phyloP scores from a whole-genome alignment of 2,797 vertebrate genomes.

The Schizopygopsis malacanthus region DNA sequence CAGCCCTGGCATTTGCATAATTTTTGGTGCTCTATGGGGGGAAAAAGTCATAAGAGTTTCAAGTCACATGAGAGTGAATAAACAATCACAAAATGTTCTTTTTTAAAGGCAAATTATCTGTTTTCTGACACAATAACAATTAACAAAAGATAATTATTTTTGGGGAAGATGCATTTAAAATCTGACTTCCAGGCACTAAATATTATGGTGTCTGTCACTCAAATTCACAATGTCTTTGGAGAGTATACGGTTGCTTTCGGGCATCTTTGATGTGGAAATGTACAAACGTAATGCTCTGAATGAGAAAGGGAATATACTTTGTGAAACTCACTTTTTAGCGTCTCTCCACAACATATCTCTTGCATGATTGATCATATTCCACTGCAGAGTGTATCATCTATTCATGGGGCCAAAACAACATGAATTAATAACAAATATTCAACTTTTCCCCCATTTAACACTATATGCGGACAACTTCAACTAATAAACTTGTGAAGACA shows the following conservation, averaged over 20 bases:
- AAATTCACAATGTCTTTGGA: slow-evolving; percentile 20
- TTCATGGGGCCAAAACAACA: slow-evolving; percentile 57
- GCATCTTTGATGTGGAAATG: slow-evolving; percentile 59
- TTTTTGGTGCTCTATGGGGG: not conserved
- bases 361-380: slow-evolving; percentile 63
- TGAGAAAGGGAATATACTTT: slow-evolving; percentile 45
- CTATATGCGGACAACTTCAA: not conserved
- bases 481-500: slow-evolving; percentile 4
- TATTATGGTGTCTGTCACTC: slow-evolving; percentile 18
- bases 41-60: not conserved
- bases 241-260: slow-evolving; percentile 5
- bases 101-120: not conserved
- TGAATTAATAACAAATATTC: slow-evolving; percentile 47
- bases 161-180: not conserved
- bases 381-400: slow-evolving; percentile 65
- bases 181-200: not conserved
- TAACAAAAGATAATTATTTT: not conserved
- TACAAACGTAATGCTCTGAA: slow-evolving; percentile 56
- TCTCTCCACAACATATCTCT: slow-evolving; percentile 42
- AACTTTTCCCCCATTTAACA: slow-evolving; percentile 30
- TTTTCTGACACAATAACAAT: not conserved
- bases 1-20: not conserved
- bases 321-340: slow-evolving; percentile 22
- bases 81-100: not conserved
- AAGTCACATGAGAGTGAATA: not conserved